Percentiles rank a stretch among this genome's conserved stretches.
phyloP scores from a whole-genome alignment of 2,888 invertebrate genomes.

The Ichneumon xanthorius region DNA sequence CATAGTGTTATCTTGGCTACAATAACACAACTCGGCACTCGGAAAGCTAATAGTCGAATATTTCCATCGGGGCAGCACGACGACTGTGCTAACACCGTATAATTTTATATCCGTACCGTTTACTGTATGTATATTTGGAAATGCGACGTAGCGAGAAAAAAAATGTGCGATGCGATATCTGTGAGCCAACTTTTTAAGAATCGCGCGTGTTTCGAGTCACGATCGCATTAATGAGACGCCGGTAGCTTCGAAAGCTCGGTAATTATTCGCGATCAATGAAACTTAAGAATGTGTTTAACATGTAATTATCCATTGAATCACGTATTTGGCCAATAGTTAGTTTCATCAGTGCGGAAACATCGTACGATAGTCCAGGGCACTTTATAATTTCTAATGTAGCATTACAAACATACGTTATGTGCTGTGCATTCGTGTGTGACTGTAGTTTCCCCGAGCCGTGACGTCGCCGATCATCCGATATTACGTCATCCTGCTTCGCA shows the following conservation, averaged over 20 bases:
- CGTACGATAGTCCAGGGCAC: background rate
- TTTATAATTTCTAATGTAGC: background rate
- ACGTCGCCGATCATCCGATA: slow-evolving; percentile 80
- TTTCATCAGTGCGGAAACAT: background rate
- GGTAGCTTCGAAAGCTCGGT: background rate
- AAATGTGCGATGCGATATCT: background rate
- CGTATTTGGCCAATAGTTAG: background rate
- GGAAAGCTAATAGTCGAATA: slow-evolving; percentile 3
- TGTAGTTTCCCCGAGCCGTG: slow-evolving; percentile 62
- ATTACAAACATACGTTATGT: slow-evolving; percentile 7
- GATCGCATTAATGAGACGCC: background rate
- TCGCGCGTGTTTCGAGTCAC: background rate
- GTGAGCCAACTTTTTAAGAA: background rate
- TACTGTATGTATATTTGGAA: background rate
- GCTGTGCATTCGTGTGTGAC: slow-evolving; percentile 28
- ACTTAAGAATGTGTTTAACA: background rate
- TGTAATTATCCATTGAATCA: background rate
- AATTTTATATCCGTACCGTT: background rate
- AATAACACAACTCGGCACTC: background rate
- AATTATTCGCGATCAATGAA: background rate
- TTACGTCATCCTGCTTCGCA: slow-evolving; percentile 76
- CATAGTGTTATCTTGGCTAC: background rate
- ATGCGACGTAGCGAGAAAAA: background rate
- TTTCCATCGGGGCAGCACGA: background rate
- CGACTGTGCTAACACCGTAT: background rate